Evolutionary conservation across 2,797 vertebrate species (phyloP), one percentile per base, ranked within the genome.

Genomic region (Sebastes jordani): DNA sequence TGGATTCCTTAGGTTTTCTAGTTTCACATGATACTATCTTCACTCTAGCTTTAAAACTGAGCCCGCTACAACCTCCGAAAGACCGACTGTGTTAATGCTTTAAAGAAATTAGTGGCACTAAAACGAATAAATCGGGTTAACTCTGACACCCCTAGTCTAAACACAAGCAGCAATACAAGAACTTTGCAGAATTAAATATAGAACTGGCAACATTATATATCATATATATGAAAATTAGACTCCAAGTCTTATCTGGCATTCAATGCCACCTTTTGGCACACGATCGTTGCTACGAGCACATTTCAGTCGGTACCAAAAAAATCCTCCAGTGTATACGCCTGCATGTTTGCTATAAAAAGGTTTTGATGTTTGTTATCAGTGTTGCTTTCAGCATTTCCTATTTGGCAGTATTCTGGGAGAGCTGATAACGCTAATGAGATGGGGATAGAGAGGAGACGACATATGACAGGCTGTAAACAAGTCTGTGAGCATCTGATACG

Each of bases 401-500:
- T 68, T 46, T 42, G 13, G n/a, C 52, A n/a, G 8, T 29, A 8
- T 36, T 18, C 52, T 16, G 58, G 10, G 0, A 32, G 7, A 74
- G 14, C 23, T 38, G 22, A 62, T 62, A 22, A 29, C 32, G 49
- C 68, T 69, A 56, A 71, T 59, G 56, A 68, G n/a, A 74, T 65
- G 32, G 6, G 5, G 10, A 70, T 29, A 11, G 49, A 74, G 56
- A 58, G 52, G 22, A 64, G 54, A 58, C 25, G 1, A 68, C 70
- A 70, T 30, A 29, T 60, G 64, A 82, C 69, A 71, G 58, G 54
- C 73, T 69, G 71, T 71, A 73, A 71, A 69, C 30, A 62, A n/a
- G 49, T 52, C 29, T 60, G 13, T 72, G 42, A 78, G 64, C 56
- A 87, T 62, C 61, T 79, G 83, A 83, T 88, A 69, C 29, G 10